Base-by-base conservation (phyloP, 2,113 vertebrate species). In the Rhinichthys klamathensis region DNA sequence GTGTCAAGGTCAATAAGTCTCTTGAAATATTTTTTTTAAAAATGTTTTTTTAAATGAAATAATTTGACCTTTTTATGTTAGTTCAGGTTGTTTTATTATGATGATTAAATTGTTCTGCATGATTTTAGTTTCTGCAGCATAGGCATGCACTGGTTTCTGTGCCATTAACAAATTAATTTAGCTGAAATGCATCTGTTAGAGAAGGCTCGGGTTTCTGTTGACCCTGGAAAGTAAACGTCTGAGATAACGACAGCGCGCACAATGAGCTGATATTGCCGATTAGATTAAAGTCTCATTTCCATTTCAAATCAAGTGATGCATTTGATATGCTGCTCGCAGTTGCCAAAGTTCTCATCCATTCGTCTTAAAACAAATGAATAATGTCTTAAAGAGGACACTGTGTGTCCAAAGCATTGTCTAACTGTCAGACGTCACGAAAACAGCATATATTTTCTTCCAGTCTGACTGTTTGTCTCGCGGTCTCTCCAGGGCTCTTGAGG, bases 401-500 rank as follows among this genome's bases (percentile, higher is more conserved):
- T 41, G 35, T 41, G 67, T 23, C 18, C 32, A 70, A 70, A 70
- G 16, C 32, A 38, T 41, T 70, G 35, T 70, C 67, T 41, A 16
- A 16, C n/a, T 15, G 72, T 30, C 25, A 54, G 18, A 76, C 3
- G 7, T 27, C 27, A 21, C 46, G 6, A 0, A 46, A 74, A 21
- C 35, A 41, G 56, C 38, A 2, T 51, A 49, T 67, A 49, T 15
- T 73, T 73, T n/a, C 16, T 12, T 81, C 32, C 61, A 21, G 25
- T 61, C 49, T 86, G 23, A 76, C 51, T 79, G 10, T 85, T 13
- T 82, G 74, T 32, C 16, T 30, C 6, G 30, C 32, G 30, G 4
- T 67, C 75, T 69, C 15, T 75, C 23, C 85, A 99, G 97, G 94
- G 96, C 93, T 87, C 93, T 97, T 90, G 96, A 97, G 91, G 96